Base-by-base conservation (phyloP, 2,888 invertebrate species). In the Heliconius ismenius region DNA sequence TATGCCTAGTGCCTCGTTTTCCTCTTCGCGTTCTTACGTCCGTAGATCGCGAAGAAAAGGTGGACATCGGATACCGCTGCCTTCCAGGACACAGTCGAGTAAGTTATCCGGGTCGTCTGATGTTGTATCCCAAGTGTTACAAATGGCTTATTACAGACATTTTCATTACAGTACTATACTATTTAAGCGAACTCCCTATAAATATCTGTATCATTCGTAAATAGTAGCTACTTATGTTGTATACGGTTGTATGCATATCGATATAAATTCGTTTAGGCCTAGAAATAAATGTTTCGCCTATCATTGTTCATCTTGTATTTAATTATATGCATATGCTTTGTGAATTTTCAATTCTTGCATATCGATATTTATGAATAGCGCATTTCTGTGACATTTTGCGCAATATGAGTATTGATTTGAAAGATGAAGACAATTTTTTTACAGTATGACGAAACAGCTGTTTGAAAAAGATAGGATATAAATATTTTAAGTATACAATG, bases 1-100 rank as follows among this genome's bases (percentile, higher is more conserved):
- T 95, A 97, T 98, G 98, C 98, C 98, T 96, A 98, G 98, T 96
- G 98, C 98, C 95, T 98, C 98, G 93, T 98, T 98, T 95, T 97
- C 97, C 91, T 97, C 98, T 94, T 97, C 97, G 94, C 96, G 98
- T 95, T 97, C 97, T 95, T 98, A 97, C 95, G 97, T 97, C 89
- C 96, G 98, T 94, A 96, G 98, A 95, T 98, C 98, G 92, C 96
- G 98, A 91, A 97, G 98, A 95, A 98, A 98, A 97, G 97, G 97
- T 91, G 97, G 97, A 87, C 97, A 97, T 95, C 96, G 98, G 91
- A 97, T 97, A 91, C 97, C 97, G 86, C 94, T 97, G 91, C 97
- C 97, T 89, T 97, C 97, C 87, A 95, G 97, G 94, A 96, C 96
- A 89, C 96, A 96, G 95, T 96, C 97, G 93, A 97, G 97, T 97